Conservation (phyloP, 2,888 invertebrate genomes). For the Machimus rusticus region DNA sequence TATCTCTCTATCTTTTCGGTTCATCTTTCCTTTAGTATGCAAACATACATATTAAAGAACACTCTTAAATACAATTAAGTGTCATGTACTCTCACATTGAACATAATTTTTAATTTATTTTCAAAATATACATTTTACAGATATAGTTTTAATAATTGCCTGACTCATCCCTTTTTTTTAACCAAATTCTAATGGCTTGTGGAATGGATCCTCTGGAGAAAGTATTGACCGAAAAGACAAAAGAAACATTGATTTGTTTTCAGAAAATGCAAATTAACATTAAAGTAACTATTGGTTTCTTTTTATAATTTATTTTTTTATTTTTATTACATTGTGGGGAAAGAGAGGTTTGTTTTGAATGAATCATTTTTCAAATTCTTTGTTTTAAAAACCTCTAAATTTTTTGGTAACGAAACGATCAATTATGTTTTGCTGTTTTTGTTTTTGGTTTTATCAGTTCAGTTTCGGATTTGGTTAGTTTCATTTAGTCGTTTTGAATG, state of each 20-base stretch:
- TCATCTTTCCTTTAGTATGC: neutral
- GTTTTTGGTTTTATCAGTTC: conserved; percentile 11
- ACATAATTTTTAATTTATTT: neutral
- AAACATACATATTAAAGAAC: neutral
- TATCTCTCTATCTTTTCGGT: conserved; percentile 33
- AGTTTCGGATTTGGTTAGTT: neutral
- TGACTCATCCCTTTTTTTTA: conserved; percentile 49
- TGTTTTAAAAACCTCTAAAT: conserved; percentile 20
- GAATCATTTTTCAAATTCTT: conserved; percentile 9
- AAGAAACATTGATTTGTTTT: conserved; percentile 39
- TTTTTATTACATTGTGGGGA: conserved; percentile 37
- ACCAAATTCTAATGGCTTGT: conserved; percentile 34
- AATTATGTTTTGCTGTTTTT: conserved; percentile 6
- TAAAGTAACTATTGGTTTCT: conserved; percentile 34
- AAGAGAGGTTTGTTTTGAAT: conserved; percentile 49
- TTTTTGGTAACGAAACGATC: neutral
- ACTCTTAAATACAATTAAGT: neutral
- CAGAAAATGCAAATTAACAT: conserved; percentile 43
- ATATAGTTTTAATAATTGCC: conserved; percentile 40
- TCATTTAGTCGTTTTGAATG: neutral
- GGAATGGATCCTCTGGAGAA: conserved; percentile 37
- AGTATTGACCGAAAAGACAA: conserved; percentile 27
- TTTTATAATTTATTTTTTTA: conserved; percentile 37
- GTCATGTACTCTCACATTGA: neutral
- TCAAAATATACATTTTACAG: neutral